These are phyloP conservation scores for Campoletis raptor DNA, from an alignment of 2,888 invertebrate species.

Conservation along the genomic window DNA sequence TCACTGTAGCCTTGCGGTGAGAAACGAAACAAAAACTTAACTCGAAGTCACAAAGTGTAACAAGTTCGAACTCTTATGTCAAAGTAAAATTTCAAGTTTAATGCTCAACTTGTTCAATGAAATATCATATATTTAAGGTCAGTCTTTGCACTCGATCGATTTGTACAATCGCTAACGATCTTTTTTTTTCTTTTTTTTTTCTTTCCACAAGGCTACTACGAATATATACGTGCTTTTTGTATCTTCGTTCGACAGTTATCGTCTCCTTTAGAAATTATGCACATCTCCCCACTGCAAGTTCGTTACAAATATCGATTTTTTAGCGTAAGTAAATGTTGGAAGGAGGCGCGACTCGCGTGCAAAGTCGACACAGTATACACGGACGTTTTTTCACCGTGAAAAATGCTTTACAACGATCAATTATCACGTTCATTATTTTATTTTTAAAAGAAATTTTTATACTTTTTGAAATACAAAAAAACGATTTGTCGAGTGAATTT, in stretches of 20 bases:
- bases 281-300: slow-evolving; percentile 12
- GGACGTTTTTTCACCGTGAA: slow-evolving; percentile 2
- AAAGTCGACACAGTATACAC: slow-evolving; percentile 7
- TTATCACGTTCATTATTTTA: neutral
- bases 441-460: neutral
- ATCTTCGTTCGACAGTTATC: slow-evolving; percentile 36
- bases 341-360: slow-evolving; percentile 13
- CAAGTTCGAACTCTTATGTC: neutral
- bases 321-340: slow-evolving; percentile 26
- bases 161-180: slow-evolving; percentile 39
- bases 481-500: neutral
- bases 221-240: slow-evolving; percentile 23
- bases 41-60: neutral
- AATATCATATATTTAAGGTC: slow-evolving; percentile 37
- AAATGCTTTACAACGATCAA: neutral
- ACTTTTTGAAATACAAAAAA: neutral
- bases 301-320: slow-evolving; percentile 58
- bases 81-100: slow-evolving; percentile 28
- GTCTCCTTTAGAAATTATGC: slow-evolving; percentile 61
- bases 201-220: slow-evolving; percentile 41
- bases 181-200: neutral
- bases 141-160: slow-evolving; percentile 55
- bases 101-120: slow-evolving; percentile 2
- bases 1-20: neutral
- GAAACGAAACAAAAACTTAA: neutral